Conservation (phyloP, 1,140 invertebrate species). For the Propsilocerus akamusi region DNA sequence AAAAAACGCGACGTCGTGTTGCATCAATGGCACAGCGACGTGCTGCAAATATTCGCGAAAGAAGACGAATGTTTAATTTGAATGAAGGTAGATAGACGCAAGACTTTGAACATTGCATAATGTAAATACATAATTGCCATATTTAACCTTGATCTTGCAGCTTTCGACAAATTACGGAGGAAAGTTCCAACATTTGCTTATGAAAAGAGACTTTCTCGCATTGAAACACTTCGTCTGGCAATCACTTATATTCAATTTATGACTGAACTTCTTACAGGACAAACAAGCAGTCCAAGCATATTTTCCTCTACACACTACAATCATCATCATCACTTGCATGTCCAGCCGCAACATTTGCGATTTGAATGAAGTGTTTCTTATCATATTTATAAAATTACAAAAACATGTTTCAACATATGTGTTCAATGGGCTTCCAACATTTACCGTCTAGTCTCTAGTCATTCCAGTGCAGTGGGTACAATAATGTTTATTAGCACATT, state of each 20-base stretch:
- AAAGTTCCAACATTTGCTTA: slow-evolving; percentile 98
- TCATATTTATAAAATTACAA: too few relatives aligned
- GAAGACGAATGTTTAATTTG: slow-evolving; percentile 90
- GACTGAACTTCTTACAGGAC: slow-evolving; percentile 64
- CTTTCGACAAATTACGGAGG: slow-evolving; percentile 80
- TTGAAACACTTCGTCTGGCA: slow-evolving; percentile 89
- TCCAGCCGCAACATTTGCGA: background rate
- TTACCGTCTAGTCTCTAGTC: too few relatives aligned
- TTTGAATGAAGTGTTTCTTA: background rate
- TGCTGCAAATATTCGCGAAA: slow-evolving; percentile 86
- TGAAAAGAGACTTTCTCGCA: slow-evolving; percentile 92
- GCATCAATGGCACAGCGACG: slow-evolving; percentile 76
- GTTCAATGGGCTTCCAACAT: too few relatives aligned
- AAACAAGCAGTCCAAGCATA: slow-evolving; percentile 15
- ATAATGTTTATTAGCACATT: too few relatives aligned
- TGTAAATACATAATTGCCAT: background rate
- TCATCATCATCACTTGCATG: slow-evolving; percentile 1
- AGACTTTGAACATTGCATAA: background rate
- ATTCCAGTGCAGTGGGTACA: too few relatives aligned
- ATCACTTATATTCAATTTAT: slow-evolving; percentile 98
- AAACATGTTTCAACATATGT: too few relatives aligned
- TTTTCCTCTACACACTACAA: background rate
- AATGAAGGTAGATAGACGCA: slow-evolving; percentile 42
- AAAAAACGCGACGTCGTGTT: slow-evolving; percentile 69
- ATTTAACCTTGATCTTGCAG: slow-evolving; percentile 19